Evolutionary conservation across 2,888 invertebrate species (phyloP), one percentile per base, ranked within the genome.

Genomic region (Diadegma fenestrale): DNA sequence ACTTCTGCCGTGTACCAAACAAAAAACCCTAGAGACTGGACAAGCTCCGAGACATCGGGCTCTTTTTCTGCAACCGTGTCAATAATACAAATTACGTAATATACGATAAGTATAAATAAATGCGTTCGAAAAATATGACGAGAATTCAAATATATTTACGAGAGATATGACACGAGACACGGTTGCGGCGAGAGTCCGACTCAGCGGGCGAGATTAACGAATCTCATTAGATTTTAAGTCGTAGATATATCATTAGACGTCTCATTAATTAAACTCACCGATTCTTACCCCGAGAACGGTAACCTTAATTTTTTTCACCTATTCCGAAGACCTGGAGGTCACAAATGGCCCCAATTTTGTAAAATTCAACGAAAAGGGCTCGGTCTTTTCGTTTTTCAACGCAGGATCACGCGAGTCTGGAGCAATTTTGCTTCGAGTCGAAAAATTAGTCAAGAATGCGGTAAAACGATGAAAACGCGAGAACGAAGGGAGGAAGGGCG

Each of bases 181-280:
- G 73, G 82, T 85, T 87, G 87, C 89, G 90, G 12, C 19, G 51
- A 89, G 89, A 89, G 91, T 88, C 91, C 90, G 86, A 89, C 91
- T 93, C 91, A 91, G 93, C 91, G 93, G 93, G 92, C 92, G 93
- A 93, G 93, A 92, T 92, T 86, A 90, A 88, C 89, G 91, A 92
- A 92, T 91, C 90, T 89, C 88, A 87, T 82, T 92, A 93, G 90
- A 80, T 71, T 37, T 77, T 93, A 93, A 92, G 91, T 87, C 87
- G 87, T 93, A 92, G 91, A 89, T 89, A 90, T 89, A 84, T 80
- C 76, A 45, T 78, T 91, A 92, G 91, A 89, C 88, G 90, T 90
- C 89, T 91, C 89, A 91, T 89, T 91, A 89, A 91, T 91, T 89
- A 88, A 91, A 84, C 71, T 82, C 83, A 87, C 80, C 76, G 84